phyloP scores from a whole-genome alignment of 2,113 vertebrate species.

The Stegostoma tigrinum region DNA sequence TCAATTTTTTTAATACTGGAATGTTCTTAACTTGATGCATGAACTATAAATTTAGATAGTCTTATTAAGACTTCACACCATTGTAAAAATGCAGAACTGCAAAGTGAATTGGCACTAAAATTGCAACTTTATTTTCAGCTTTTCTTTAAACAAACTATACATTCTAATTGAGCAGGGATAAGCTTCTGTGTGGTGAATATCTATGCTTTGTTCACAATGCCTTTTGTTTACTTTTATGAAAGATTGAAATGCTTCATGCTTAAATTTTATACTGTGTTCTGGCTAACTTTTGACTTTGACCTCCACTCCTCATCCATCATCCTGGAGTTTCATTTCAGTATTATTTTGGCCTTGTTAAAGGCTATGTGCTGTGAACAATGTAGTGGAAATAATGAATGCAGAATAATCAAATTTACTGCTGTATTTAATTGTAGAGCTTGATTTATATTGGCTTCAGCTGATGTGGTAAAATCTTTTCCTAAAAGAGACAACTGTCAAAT shows the following conservation, averaged over 20 bases:
- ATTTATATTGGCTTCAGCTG: background rate
- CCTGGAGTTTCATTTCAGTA: background rate
- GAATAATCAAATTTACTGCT: background rate
- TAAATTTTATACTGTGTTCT: background rate
- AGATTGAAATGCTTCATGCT: background rate
- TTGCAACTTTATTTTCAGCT: background rate
- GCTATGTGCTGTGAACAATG: background rate
- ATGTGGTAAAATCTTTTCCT: background rate
- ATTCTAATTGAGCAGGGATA: background rate
- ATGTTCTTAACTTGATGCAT: background rate
- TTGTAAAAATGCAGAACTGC: background rate
- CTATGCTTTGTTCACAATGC: background rate
- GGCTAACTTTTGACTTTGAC: background rate
- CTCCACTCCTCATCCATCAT: background rate
- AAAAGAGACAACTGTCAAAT: no score
- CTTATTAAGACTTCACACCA: background rate
- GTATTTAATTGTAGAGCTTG: background rate
- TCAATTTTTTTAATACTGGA: background rate
- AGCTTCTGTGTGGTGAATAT: background rate
- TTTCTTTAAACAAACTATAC: background rate
- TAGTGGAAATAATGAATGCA: background rate
- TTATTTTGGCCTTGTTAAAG: background rate
- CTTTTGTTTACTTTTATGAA: background rate
- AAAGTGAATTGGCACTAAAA: background rate
- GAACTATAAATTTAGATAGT: background rate